Evolutionary conservation across 2,888 invertebrate genomes (phyloP), one percentile per base, ranked within the genome.

Genomic region (Melanostoma mellinum): DNA sequence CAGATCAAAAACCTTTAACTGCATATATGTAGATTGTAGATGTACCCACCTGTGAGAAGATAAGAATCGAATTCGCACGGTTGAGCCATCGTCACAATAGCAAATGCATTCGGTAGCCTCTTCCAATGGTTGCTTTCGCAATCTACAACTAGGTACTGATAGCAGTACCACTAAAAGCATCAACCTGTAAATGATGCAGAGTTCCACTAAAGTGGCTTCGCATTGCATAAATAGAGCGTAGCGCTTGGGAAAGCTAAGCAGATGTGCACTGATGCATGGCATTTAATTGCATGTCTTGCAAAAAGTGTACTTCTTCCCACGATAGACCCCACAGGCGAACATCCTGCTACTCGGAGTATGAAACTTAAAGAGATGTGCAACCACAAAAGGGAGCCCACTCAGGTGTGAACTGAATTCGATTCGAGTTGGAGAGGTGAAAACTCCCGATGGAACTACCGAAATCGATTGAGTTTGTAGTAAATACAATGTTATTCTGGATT

Each of bases 381-480:
- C 80, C 71, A 65, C 69, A 82, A 60, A 52, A 58, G 63, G 69
- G 50, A 32, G 10, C 10, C 73, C 73, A 78, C 52, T 78, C 78
- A 78, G 78, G 69, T 82, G 82, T 82, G 69, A 82, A 78, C 52
- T 53, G 35, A 74, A 73, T 58, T 82, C 78, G 73, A 82, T 82
- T 73, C 58, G 44, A 44, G 10, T 38, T 33, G 38, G 65, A 71
- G 30, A 3, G 40, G 73, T 30, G 67, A 50, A 63, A 52, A 40
- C 36, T 50, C n/a, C 6, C 10, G 42, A 33, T 60, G 60, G 44
- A 6, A 20, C 6, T 44, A 3, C 3, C 8, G 6, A 42, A 42
- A 42, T 32, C 38, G 58, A 68, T 76, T 68, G 60, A 53, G 60
- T 75, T 67, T 60, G 53, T 20, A 1, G 32, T 36, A 61, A 69